Evolutionary conservation across 2,888 invertebrate genomes (phyloP), one percentile per base, ranked within the genome.

Genomic region (Drosophila cognata): DNA sequence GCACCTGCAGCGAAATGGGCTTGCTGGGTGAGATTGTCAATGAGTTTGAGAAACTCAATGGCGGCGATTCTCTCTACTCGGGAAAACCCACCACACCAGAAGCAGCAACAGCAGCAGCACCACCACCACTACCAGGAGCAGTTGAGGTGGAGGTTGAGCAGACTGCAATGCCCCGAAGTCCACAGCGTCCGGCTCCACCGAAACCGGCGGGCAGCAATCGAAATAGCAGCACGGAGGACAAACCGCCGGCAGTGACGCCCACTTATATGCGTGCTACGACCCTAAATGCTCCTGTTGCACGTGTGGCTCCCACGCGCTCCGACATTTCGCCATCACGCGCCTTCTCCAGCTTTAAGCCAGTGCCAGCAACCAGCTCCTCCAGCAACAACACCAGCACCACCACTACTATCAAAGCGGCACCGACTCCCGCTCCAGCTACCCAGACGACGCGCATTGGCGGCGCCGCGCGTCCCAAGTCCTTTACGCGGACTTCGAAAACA

Each of bases 31-130:
- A 98, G 93, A 98, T 98, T 69, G 97, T 98, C 0, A 95, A 95
- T 51, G 98, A 98, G 93, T 97, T 98, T 87, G 97, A 97, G 85
- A 96, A 96, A 84, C 94, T 97, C 38, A 97, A 97, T 91, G 96
- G 96, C 41, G 97, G 96, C 43, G 97, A 97, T 84, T 97, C 97
- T 0, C 97, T 98, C 81, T 98, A 98, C 91, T 97, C 97, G 0
- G 96, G 96, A 41, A 89, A 89, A 43, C 62, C 71, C 11, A 55
- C 95, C 65, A 95, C 95, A 84, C 94, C 94, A 41, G 35, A 52
- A 11, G 25, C 53, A 8, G 28, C 94, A 13, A n/a, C 36, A 11
- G 25, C 33, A 7, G 21, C 61, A 1, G 33, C 58, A 84, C 94
- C 94, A 28, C 69, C 8, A 53, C 95, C 65, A 95, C 95, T 10